Evolutionary conservation across 2,797 vertebrate species (phyloP).

Genomic region (Lepus townsendii): DNA sequence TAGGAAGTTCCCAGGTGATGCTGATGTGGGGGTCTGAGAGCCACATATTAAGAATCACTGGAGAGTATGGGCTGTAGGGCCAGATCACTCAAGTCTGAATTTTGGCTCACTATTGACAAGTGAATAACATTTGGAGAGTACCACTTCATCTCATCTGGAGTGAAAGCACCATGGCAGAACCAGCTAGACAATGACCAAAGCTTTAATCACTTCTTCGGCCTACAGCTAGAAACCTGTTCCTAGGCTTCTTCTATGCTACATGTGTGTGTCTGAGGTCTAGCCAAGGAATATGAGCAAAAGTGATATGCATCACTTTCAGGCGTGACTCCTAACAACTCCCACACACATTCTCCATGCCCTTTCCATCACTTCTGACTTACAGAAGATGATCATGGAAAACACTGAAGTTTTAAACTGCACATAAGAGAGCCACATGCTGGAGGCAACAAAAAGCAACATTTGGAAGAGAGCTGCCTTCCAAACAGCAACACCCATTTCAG

Average conservation of each 20-base stretch:
- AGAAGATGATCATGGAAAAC: conserved; percentile 30
- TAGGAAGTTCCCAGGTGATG: conserved; percentile 31
- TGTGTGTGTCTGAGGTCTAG: conserved; percentile 31
- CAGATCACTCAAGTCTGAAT: conserved; percentile 31
- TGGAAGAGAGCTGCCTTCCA: conserved; percentile 29
- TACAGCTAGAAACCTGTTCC: not conserved
- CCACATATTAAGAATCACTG: not conserved
- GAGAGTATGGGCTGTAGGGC: not conserved
- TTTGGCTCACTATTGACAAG: conserved; percentile 25
- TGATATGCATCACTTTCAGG: conserved; percentile 25
- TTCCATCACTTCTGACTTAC: conserved; percentile 44
- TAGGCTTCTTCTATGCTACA: conserved; percentile 38
- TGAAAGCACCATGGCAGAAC: conserved; percentile 44
- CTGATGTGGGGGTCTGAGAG: not conserved
- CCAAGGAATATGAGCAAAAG: conserved; percentile 47
- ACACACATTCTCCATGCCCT: not conserved
- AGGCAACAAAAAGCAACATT: conserved; percentile 53
- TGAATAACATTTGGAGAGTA: not conserved
- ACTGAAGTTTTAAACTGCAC: conserved; percentile 25
- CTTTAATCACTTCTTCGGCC: conserved; percentile 6
- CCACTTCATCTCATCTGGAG: not conserved
- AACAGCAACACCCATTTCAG: conserved; percentile 27
- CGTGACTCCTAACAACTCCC: not conserved
- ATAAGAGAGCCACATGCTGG: conserved; percentile 7
- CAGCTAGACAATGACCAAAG: conserved; percentile 2